phyloP scores from a whole-genome alignment of 2,113 vertebrate genomes.

The Leptobrachium leishanense region DNA sequence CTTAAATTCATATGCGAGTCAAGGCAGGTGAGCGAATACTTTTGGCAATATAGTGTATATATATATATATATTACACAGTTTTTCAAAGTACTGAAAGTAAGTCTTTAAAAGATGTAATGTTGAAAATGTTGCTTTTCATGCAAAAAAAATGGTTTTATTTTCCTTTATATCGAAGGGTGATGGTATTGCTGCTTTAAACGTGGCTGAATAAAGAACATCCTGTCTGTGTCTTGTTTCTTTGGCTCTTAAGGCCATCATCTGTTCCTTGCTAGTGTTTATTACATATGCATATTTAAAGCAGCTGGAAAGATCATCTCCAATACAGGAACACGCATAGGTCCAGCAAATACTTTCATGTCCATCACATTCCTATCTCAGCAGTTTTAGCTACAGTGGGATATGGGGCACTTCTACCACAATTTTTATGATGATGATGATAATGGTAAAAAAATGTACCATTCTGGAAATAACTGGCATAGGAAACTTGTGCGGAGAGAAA shows the following conservation, averaged over 20 bases:
- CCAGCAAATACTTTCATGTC: slow-evolving; percentile 32
- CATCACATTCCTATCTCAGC: slow-evolving; percentile 38
- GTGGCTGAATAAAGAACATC: slow-evolving; percentile 31
- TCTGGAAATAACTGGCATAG: slow-evolving; percentile 34
- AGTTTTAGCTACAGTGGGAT: slow-evolving; percentile 32
- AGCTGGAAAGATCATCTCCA: slow-evolving; percentile 45
- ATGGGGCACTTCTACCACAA: slow-evolving; percentile 29
- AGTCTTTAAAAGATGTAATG: too few relatives aligned
- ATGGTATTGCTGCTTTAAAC: slow-evolving; percentile 26
- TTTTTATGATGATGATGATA: slow-evolving; percentile 22
- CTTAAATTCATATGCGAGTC: too few relatives aligned
- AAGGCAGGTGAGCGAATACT: too few relatives aligned
- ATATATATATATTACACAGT: too few relatives aligned
- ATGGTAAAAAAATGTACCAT: slow-evolving; percentile 40
- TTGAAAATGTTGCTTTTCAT: too few relatives aligned
- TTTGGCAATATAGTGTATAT: too few relatives aligned
- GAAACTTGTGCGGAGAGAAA: slow-evolving; percentile 24
- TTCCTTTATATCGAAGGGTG: too few relatives aligned
- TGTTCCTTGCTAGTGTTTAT: slow-evolving; percentile 50
- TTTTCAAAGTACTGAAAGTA: too few relatives aligned
- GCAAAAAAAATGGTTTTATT: too few relatives aligned
- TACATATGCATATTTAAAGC: slow-evolving; percentile 46
- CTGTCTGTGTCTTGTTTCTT: slow-evolving; percentile 41
- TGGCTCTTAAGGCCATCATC: slow-evolving; percentile 34
- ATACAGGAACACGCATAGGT: slow-evolving; percentile 37